Base-by-base conservation (phyloP, 2,888 invertebrate genomes). In the Clusia tigrina region DNA sequence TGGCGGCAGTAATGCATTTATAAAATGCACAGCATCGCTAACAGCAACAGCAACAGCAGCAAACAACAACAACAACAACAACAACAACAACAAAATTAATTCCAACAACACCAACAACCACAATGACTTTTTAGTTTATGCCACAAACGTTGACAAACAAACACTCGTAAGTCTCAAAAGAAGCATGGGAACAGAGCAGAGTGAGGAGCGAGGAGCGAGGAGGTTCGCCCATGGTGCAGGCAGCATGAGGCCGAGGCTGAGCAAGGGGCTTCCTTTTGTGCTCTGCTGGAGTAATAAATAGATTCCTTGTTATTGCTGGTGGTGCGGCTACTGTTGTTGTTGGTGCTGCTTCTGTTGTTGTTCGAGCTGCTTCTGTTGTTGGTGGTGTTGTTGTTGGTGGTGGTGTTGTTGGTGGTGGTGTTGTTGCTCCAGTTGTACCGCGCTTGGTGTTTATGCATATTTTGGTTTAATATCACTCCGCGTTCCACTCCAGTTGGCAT, bases 401-500 rank as follows among this genome's bases (percentile, higher is more conserved):
- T 53, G 42, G 58, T 58, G 61, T 37, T 51, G 66, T 62, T 57
- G 51, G 52, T 42, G 59, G 63, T 53, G 66, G 69, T 69, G 65
- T 70, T 71, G 26, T 12, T 54, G n/a, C n/a, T n/a, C n/a, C n/a
- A n/a, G n/a, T n/a, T n/a, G n/a, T n/a, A n/a, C n/a, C n/a, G n/a
- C n/a, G 25, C 18, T 52, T 12, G 1, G 12, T 23, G 20, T 2
- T 17, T 2, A 15, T 52, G 52, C 52, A 12, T 52, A 20, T 24
- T 60, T 60, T 24, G 51, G 73, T 74, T 74, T 71, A 79, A 79
- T 80, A 80, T 80, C 78, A 80, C 74, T 79, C n/a, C n/a, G n/a
- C 75, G 77, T 80, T 80, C 79, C 80, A 80, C 79, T 79, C 77
- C 76, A 79, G 77, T 80, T 79, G 76, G 76, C 74, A 78, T 80